Percentiles rank a stretch among this genome's conserved stretches.
Evolutionary conservation across 23 tunicate genomes (phyloP).

Genomic region (Ciona savignyi): DNA sequence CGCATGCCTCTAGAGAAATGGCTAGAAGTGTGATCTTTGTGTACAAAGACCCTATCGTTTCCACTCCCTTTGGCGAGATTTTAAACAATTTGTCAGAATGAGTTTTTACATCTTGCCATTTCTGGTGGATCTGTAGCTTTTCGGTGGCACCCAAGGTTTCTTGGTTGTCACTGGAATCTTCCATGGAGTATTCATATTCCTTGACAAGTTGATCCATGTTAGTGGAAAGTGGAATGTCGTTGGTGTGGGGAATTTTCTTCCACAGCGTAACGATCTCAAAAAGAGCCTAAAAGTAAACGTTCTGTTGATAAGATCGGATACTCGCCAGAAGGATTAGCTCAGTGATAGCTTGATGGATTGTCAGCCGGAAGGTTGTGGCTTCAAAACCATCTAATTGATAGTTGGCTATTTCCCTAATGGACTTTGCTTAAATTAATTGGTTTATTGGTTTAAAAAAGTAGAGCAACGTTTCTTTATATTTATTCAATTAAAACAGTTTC

Average conservation of each 20-base stretch:
- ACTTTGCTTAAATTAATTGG: too few species aligned
- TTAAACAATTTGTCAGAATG: neutral
- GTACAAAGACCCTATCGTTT: neutral
- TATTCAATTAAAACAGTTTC: too few species aligned
- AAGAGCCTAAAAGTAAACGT: neutral
- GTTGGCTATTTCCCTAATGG: too few species aligned
- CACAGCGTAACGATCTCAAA: neutral
- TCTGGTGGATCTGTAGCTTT: neutral
- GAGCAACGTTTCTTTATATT: too few species aligned
- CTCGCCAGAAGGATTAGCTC: too few species aligned
- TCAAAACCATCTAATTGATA: too few species aligned
- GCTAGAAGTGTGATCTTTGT: too few species aligned
- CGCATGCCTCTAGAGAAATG: too few species aligned
- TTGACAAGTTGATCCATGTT: neutral
- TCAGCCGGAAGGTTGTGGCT: too few species aligned
- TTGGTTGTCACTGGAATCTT: neutral
- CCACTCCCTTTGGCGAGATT: neutral
- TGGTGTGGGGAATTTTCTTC: neutral
- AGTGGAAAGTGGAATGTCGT: neutral
- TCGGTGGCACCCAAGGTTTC: neutral
- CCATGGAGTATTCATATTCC: neutral
- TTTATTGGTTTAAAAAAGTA: too few species aligned
- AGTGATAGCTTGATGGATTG: too few species aligned
- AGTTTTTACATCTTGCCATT: neutral
- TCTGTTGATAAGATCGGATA: too few species aligned